phyloP scores from a whole-genome alignment of 2,888 invertebrate species.

The Papilio protenor region DNA sequence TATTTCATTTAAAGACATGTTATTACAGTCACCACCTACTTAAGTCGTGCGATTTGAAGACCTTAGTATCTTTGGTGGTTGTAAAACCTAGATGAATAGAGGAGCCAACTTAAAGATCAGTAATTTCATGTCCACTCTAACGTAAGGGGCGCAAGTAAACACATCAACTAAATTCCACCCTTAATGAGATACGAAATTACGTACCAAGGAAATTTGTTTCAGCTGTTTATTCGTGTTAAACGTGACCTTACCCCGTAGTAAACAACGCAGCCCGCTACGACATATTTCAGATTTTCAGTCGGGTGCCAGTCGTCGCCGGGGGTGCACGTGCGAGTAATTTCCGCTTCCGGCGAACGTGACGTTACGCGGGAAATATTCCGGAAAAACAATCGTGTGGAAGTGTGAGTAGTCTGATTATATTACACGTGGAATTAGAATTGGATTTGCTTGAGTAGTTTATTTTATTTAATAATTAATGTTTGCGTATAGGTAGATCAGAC shows the following conservation, averaged over 20 bases:
- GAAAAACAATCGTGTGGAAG: neutral
- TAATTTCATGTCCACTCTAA: neutral
- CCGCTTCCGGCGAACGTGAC: constrained; percentile 1
- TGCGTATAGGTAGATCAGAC: no score
- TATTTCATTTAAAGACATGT: neutral
- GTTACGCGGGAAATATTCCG: constrained; percentile 37
- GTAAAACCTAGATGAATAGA: neutral
- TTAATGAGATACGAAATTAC: constrained; percentile 21
- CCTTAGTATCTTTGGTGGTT: neutral
- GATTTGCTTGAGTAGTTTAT: constrained; percentile 2
- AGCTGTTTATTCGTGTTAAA: constrained; percentile 22
- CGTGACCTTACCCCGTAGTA: constrained; percentile 30
- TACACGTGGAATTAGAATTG: neutral
- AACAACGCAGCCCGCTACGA: constrained; percentile 27
- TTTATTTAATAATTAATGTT: neutral
- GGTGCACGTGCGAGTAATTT: constrained; percentile 9
- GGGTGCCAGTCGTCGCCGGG: constrained; percentile 16
- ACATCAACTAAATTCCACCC: constrained; percentile 3
- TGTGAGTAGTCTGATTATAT: constrained; percentile 29
- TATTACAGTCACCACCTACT: neutral
- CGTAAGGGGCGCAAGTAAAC: neutral
- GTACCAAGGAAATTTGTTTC: constrained; percentile 11
- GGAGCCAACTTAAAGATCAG: neutral
- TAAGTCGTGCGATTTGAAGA: neutral
- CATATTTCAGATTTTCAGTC: constrained; percentile 34